Base-by-base conservation (phyloP, 2,888 invertebrate genomes). In the Xylocampa areola region DNA sequence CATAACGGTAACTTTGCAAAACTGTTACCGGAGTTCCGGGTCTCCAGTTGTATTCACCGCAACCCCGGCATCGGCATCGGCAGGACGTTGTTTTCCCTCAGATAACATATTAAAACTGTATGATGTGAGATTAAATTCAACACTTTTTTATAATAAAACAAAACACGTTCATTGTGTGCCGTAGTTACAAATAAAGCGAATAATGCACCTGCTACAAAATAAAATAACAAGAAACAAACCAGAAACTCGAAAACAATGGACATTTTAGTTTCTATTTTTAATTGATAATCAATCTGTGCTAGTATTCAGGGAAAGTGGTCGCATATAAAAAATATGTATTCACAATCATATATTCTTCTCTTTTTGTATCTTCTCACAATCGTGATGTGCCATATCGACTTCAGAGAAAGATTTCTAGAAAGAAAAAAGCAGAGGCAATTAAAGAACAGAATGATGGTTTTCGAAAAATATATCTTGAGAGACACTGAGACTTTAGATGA, bases 401-500 rank as follows among this genome's bases (percentile, higher is more conserved):
- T 82, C 11, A 64, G 79, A 33, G 67, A 62, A 41, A 68, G 67
- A 27, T 81, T 82, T 43, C 45, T 79, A 2, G 55, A 71, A 11
- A 72, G 68, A 13, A 76, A 72, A 54, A 69, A 68, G 8, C 36
- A 72, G 2, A 23, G 67, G 1, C 32, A 58, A 2, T 8, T 71
- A 69, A 71, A 59, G 63, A 68, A 51, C 29, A 69, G 35, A 47
- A 58, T 23, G 14, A 53, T 1, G 0, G 6, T 57, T 0, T 19
- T 76, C 0, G 72, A 72, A 3, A 59, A 61, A 43, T 63, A 62
- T 35, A 49, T 59, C 21, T 53, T 69, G 8, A 79, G 74, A 14
- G 58, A 81, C 6, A 82, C 72, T 1, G 67, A 81, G 11, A 64
- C 75, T 30, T 47, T 81, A 1, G 80, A 89, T 11, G 83, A 77